Evolutionary conservation across 2,113 vertebrate genomes (phyloP).

Genomic region (Craseonycteris thonglongyai): DNA sequence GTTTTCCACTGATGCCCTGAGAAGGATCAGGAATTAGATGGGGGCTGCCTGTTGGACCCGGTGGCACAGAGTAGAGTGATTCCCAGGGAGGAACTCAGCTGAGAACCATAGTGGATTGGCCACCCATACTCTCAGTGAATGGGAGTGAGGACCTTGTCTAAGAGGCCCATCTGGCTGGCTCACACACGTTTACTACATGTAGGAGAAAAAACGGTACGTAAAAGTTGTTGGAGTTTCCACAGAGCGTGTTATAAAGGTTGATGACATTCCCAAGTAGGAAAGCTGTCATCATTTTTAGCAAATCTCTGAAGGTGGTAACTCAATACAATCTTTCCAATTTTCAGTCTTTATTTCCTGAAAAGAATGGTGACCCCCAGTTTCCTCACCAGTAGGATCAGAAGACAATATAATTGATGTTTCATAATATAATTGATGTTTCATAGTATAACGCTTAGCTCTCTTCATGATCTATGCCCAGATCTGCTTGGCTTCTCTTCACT

Average conservation of each 20-base stretch:
- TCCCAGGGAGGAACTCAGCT: background rate
- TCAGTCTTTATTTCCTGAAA: background rate
- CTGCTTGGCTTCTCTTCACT: background rate
- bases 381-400: background rate
- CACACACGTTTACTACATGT: background rate
- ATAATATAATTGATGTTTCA: background rate
- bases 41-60: background rate
- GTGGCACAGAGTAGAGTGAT: background rate
- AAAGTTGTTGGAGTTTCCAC: background rate
- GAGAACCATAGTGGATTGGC: background rate
- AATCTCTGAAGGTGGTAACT: background rate
- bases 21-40: background rate
- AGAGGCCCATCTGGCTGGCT: background rate
- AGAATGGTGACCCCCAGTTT: background rate
- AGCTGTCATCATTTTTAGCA: background rate
- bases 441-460: background rate
- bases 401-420: background rate
- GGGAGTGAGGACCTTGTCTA: background rate
- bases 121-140: background rate
- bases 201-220: background rate
- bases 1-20: background rate
- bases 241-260: background rate
- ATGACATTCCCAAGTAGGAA: background rate
- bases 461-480: background rate
- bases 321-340: background rate